phyloP scores from a whole-genome alignment of 1,140 invertebrate genomes.

The Chymomyza costata region DNA sequence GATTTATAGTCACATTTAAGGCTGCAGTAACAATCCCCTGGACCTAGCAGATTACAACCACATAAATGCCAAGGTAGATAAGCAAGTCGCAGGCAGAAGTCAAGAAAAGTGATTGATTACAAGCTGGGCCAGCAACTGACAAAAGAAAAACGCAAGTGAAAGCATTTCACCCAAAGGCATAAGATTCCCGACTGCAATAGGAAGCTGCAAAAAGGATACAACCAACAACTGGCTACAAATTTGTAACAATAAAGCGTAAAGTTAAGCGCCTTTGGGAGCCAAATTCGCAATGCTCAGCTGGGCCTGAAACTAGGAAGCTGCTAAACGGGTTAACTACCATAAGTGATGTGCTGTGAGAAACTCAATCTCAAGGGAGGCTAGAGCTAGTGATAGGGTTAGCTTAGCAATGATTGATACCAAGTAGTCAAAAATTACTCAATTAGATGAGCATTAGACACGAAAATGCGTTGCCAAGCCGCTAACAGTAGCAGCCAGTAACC shows the following conservation, averaged over 20 bases:
- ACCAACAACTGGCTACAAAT: conserved; percentile 49
- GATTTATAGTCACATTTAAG: conserved; percentile 72
- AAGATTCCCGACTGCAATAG: conserved; percentile 11
- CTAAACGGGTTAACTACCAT: conserved; percentile 38
- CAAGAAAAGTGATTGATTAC: conserved; percentile 62
- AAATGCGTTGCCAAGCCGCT: conserved; percentile 22
- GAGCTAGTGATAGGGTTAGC: conserved; percentile 10
- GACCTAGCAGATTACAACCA: conserved; percentile 26
- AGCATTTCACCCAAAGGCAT: conserved; percentile 63
- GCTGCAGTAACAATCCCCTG: conserved; percentile 27
- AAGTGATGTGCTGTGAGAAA: not conserved
- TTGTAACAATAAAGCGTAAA: conserved; percentile 67
- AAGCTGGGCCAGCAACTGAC: no score
- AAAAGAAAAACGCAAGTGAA: no score
- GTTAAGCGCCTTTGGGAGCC: conserved; percentile 54
- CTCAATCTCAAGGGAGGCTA: not conserved
- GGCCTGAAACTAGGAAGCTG: conserved; percentile 26
- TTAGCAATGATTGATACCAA: conserved; percentile 54
- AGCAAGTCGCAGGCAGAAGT: conserved; percentile 43
- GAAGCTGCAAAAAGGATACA: conserved; percentile 50
- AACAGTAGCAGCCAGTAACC: conserved; percentile 5
- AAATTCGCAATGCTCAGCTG: conserved; percentile 61
- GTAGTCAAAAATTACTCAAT: conserved; percentile 68
- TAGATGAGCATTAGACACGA: conserved; percentile 60
- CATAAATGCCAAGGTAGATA: conserved; percentile 19